Evolutionary conservation across 2,797 vertebrate genomes (phyloP).

Genomic region (Oreochromis mossambicus): DNA sequence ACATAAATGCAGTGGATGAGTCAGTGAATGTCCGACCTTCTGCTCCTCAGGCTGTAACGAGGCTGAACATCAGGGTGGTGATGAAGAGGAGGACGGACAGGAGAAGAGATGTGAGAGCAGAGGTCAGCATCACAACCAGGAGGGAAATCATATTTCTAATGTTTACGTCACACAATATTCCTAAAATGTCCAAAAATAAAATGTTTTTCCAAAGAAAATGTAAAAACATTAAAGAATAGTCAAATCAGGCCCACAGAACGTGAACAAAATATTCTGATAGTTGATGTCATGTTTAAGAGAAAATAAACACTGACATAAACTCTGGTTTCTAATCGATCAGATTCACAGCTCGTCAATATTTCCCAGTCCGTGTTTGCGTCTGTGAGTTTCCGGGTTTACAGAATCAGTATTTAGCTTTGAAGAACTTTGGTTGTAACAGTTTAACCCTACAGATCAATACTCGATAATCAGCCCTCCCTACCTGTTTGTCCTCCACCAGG

Average conservation of each 20-base stretch:
- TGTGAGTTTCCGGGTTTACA: not conserved
- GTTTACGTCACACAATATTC: not conserved
- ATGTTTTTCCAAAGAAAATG: not conserved
- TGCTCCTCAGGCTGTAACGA: slow-evolving; percentile 75
- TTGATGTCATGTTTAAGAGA: not conserved
- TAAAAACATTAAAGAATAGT: not conserved
- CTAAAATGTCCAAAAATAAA: not conserved
- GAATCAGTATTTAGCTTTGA: not conserved
- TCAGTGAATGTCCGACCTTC: slow-evolving; percentile 21
- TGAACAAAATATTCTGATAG: not conserved
- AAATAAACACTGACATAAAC: not conserved
- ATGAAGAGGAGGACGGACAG: not conserved
- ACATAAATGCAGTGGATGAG: not conserved
- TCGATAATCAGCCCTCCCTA: not conserved
- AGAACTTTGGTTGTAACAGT: not conserved
- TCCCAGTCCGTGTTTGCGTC: accelerated
- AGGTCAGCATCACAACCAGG: not conserved
- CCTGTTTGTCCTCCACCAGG: slow-evolving; percentile 67
- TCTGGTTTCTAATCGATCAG: not conserved
- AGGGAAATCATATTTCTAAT: not conserved
- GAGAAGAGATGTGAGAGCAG: not conserved
- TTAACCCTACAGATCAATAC: not conserved
- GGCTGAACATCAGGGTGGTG: slow-evolving; percentile 21
- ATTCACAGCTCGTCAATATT: not conserved
- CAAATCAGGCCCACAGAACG: accelerated